These are phyloP conservation scores for Mixornis gularis DNA, from an alignment of 2,113 vertebrate species.

Conservation along the genomic window DNA sequence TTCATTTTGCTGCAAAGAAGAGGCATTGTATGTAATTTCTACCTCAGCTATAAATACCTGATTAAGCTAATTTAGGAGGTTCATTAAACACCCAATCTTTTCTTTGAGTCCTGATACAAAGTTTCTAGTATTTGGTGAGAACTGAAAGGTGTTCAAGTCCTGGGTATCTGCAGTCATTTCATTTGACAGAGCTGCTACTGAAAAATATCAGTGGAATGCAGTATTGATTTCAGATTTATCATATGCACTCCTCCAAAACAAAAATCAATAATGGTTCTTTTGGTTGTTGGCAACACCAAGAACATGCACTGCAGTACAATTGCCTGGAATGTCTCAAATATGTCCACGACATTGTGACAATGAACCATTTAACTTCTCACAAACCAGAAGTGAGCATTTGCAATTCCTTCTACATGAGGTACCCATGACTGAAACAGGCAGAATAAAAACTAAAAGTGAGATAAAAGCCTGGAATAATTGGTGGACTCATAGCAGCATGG, in stretches of 20 bases:
- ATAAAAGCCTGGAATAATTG: neutral
- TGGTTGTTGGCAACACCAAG: neutral
- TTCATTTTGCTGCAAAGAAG: neutral
- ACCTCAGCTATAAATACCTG: neutral
- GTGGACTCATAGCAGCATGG: accelerated
- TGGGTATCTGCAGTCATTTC: neutral
- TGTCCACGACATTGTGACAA: accelerated
- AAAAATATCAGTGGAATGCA: neutral
- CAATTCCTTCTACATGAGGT: neutral
- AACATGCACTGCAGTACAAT: neutral
- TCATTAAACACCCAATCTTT: neutral
- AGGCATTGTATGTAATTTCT: neutral
- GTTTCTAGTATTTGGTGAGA: neutral
- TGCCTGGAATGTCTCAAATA: neutral
- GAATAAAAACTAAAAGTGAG: neutral
- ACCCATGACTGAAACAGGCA: neutral
- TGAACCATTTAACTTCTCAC: neutral
- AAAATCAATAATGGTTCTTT: neutral
- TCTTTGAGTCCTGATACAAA: neutral
- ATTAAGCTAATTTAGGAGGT: neutral
- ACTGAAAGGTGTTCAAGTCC: neutral
- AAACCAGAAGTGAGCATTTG: neutral
- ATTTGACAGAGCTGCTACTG: neutral
- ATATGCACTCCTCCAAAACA: neutral
- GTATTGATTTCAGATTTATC: neutral